Base-by-base conservation (phyloP, 2,113 vertebrate species). In the Mystacornis crossleyi region DNA sequence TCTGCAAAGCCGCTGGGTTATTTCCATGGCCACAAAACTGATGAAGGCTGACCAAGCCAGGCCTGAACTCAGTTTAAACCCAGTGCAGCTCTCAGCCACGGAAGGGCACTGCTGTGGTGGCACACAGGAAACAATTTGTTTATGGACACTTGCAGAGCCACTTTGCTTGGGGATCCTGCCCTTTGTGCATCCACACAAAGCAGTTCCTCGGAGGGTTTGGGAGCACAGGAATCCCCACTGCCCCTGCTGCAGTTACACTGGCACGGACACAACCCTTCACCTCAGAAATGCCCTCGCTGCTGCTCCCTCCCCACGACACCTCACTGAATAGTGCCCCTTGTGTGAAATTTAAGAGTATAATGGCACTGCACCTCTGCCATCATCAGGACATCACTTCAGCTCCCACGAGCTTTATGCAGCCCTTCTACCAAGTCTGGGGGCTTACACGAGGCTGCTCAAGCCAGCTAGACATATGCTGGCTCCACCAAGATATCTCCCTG, bases 261-360 rank as follows among this genome's bases (percentile, higher is more conserved):
- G 69, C 87, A 84, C 17, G 10, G 69, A 23, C 51, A 74, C 53
- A 28, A 1, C 26, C 15, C 65, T 16, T 5, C 34, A 3, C 26
- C 36, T 10, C 66, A 88, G 51, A 45, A 65, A 10, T 2, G 38
- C 24, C 42, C 62, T 25, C 0, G 0, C 40, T 64, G 58, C 83
- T 58, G 42, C 58, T 77, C 15, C 42, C 48, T 6, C 12, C 29
- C 29, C 24, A 10, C 2, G 0, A 9, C 8, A 14, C 84, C 47
- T 26, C 70, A 6, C 20, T 23, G 50, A 70, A 17, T 0, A 72
- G 50, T 1, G 13, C 74, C 60, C n/a, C 38, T 54, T 1, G 33
- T 38, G 55, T 25, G 85, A 55, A 31, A 82, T 34, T 2, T 4
- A 31, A n/a, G 21, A 0, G 0, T 7, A 0, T 1, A 12, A 58